Base-by-base conservation (phyloP, 1,140 invertebrate species). In the Melipona quadrifasciata region DNA sequence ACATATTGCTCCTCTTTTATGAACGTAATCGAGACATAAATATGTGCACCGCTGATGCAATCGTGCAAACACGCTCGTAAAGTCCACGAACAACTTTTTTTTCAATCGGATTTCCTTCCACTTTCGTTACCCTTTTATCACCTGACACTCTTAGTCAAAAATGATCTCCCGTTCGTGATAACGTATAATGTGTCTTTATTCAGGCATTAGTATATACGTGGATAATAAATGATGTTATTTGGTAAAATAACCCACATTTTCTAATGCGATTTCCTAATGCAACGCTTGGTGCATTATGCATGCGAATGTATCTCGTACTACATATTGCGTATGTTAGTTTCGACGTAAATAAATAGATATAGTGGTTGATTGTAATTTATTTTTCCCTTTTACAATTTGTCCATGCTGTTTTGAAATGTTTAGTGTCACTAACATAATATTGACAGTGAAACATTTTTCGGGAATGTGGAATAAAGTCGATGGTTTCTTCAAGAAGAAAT, bases 1-100 rank as follows among this genome's bases (percentile, higher is more conserved):
- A 86, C 76, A 79, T 78, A 87, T 73, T 70, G 77, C 65, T 65
- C n/a, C 31, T 80, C 77, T 72, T 70, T 31, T 47, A 57, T 21
- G 65, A 70, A 58, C 27, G 47, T 80, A 73, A 84, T 84, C 77
- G 77, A 78, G 75, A 70, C 39, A 24, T 65, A 61, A 80, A 79
- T 70, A 71, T 61, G 31, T 17, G 58, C n/a, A 27, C 6, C 31
- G 57, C 11, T 80, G 68, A 64, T 65, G 77, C 68, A 64, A 80
- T 80, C 70, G 14, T 39, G 27, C 76, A 58, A 11, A 55, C 71
- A 27, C 12, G 34, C 51, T 80, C 82, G 68, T 84, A 84, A 84
- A 84, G 39, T 71, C 16, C 17, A 19, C 12, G 47, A 47, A 84
- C 82, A 73, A 84, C 76, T 80, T 83, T 80, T 80, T 83, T 84